Evolutionary conservation across 2,797 vertebrate species (phyloP).

Genomic region (Taeniopygia guttata): DNA sequence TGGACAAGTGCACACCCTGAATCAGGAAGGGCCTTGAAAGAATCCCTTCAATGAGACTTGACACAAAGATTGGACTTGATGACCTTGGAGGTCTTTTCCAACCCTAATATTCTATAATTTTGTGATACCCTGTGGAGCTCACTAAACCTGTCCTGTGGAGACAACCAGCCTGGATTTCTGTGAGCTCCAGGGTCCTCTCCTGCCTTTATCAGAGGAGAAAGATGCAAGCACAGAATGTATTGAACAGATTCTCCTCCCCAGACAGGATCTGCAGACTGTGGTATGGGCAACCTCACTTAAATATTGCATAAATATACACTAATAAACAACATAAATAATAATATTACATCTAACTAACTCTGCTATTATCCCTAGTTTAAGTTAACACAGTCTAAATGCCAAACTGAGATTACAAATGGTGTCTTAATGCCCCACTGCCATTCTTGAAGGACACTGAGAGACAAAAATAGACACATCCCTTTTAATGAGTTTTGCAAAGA

Average conservation of each 20-base stretch:
- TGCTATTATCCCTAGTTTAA: neutral
- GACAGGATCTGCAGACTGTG: neutral
- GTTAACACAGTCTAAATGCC: neutral
- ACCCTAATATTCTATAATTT: neutral
- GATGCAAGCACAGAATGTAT: neutral
- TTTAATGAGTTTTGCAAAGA: neutral
- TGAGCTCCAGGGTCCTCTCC: neutral
- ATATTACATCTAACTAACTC: neutral
- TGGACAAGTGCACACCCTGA: neutral
- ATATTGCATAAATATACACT: neutral
- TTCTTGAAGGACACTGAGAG: neutral
- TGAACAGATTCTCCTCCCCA: neutral
- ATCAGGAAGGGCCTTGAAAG: neutral
- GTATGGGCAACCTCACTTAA: neutral
- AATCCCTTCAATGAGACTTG: neutral
- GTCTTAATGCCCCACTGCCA: neutral
- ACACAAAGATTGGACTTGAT: no score
- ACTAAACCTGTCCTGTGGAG: neutral
- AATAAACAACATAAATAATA: neutral
- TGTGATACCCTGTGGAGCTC: fast-evolving
- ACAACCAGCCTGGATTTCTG: neutral
- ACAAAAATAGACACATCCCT: neutral
- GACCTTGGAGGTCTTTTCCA: neutral
- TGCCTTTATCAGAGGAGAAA: neutral
- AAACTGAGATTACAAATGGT: neutral